Base-by-base conservation (phyloP, 2,797 vertebrate genomes). In the Phataginus tetradactyla region DNA sequence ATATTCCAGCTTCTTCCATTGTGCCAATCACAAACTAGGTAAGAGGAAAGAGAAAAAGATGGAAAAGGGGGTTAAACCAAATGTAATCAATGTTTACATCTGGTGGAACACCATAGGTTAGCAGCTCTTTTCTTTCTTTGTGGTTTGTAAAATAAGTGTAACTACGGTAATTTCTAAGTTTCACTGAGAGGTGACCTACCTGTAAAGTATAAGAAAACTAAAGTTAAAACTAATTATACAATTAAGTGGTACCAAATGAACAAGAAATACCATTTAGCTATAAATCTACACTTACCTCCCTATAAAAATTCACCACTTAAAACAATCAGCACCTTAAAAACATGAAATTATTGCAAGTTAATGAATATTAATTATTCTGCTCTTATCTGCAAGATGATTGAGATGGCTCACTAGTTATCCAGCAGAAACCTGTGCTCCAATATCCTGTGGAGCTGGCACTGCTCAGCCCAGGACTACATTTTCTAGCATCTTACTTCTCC, bases 1-100 rank as follows among this genome's bases (percentile, higher is more conserved):
- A 99, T 89, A 99, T 98, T 53, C 98, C 98, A 9, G 98, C 90
- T 32, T 98, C 98, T 98, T 99, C 99, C 99, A 99, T 99, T 74
- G 98, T 97, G 96, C 97, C 96, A 93, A 98, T 97, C 85, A 97
- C 94, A 97, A 98, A 94, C 99, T 99, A 92, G 88, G 97, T 37
- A 96, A 63, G 77, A 79, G 94, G 53, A 32, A 71, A 90, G 77
- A 5, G 25, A 23, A 97, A 32, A 51, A 96, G 61, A 95, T 39
- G 3, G 27, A 32, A 49, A 42, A 71, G 75, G 29, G 42, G 29
- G 49, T 86, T 88, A 72, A 89, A 59, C 66, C 37, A 64, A 85
- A 96, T 45, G 20, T 53, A 85, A 93, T 84, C 42, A 64, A 85
- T n/a, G n/a, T 68, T 89, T 86, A 90, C 15, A 68, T 91, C 20